A percentile compares a stretch with the other conserved stretches of the same genome.
phyloP scores from a whole-genome alignment of 2,113 vertebrate species.

The Monarcha castaneiventris region DNA sequence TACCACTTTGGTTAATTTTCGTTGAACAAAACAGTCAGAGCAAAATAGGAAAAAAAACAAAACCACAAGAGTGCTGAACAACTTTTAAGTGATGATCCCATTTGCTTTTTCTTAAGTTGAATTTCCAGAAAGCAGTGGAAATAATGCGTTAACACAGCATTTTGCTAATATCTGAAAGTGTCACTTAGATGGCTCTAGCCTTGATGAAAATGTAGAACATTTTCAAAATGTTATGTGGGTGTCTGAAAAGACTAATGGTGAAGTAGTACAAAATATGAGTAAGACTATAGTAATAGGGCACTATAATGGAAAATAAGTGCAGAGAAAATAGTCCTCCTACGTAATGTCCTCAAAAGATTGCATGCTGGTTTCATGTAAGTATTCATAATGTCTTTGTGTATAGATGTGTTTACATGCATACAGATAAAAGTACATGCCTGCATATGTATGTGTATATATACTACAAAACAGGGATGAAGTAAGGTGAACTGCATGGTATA shows the following conservation, averaged over 20 bases:
- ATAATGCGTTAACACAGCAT: background rate
- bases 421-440: background rate
- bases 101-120: background rate
- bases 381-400: background rate
- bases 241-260: background rate
- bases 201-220: background rate
- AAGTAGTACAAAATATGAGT: background rate
- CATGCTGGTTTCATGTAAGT: background rate
- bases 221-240: background rate
- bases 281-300: background rate
- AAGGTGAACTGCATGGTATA: background rate
- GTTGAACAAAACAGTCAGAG: background rate
- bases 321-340: background rate
- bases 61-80: background rate
- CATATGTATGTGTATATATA: fast-evolving
- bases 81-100: background rate
- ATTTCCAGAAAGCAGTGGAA: background rate
- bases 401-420: background rate
- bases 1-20: conserved; percentile 3
- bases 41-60: background rate
- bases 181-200: background rate
- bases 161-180: background rate
- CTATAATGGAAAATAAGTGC: background rate
- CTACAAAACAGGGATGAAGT: background rate
- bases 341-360: background rate